phyloP scores from a whole-genome alignment of 1,140 invertebrate genomes.

The Leptinotarsa defecta region DNA sequence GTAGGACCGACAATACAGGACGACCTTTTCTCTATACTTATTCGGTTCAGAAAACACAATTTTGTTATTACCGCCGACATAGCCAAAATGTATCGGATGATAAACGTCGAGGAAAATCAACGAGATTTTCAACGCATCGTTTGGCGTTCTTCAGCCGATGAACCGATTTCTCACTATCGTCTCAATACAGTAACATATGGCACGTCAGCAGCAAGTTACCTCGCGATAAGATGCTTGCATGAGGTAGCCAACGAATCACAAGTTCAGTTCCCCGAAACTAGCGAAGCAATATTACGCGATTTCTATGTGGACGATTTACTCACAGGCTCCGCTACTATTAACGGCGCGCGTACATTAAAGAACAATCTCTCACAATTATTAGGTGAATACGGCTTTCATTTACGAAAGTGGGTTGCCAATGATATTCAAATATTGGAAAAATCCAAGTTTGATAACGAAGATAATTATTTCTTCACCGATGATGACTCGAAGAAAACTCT shows the following conservation, averaged over 20 bases:
- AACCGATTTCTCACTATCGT: conserved; percentile 37
- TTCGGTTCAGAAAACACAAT: conserved; percentile 11
- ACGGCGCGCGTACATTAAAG: background rate
- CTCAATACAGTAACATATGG: conserved; percentile 54
- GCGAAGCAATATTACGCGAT: conserved; percentile 46
- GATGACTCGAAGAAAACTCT: background rate
- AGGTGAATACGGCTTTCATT: background rate
- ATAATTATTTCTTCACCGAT: background rate
- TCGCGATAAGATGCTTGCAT: conserved; percentile 38
- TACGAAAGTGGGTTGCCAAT: background rate
- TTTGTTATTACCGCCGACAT: conserved; percentile 48
- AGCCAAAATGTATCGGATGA: conserved; percentile 46
- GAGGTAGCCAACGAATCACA: background rate
- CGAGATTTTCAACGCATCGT: conserved; percentile 46
- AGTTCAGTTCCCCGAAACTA: conserved; percentile 43
- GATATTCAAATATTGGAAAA: background rate
- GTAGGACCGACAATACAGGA: conserved; percentile 45
- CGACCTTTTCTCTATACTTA: conserved; percentile 43
- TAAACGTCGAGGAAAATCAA: conserved; percentile 38
- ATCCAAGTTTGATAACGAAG: background rate
- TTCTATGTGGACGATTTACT: conserved; percentile 59
- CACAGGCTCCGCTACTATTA: conserved; percentile 49
- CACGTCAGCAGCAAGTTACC: conserved; percentile 46
- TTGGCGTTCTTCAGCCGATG: conserved; percentile 41
- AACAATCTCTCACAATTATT: background rate